Conservation (phyloP, 2,797 vertebrate genomes). For the Syngnathus rostellatus region DNA sequence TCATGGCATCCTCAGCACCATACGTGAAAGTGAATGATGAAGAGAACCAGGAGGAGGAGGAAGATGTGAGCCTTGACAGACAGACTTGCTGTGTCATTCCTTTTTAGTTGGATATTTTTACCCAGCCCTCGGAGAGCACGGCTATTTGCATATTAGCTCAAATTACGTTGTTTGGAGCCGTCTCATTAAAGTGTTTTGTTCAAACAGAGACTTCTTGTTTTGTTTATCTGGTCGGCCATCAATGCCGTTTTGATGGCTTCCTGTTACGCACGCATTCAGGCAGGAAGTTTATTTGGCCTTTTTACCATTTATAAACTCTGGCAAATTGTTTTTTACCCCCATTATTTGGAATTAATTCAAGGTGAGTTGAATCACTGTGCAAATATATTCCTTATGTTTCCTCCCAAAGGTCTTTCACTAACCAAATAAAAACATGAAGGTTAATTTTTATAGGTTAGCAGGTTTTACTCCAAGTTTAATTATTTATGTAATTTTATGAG, state of each 20-base stretch:
- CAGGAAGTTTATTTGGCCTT: background rate
- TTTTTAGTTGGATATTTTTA: slow-evolving; percentile 20
- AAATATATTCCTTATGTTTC: background rate
- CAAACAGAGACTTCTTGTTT: background rate
- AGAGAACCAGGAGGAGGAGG: background rate
- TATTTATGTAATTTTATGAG: background rate
- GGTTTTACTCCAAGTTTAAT: too few relatives aligned
- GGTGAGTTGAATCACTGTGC: background rate
- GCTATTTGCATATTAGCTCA: slow-evolving; percentile 11
- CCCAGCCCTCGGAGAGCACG: background rate
- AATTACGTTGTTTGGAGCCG: background rate
- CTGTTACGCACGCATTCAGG: background rate
- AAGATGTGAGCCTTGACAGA: slow-evolving; percentile 18
- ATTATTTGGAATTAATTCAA: background rate
- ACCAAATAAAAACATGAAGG: too few relatives aligned
- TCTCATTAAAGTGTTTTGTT: slow-evolving; percentile 21
- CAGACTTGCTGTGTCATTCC: slow-evolving; percentile 40
- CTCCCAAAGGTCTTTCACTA: background rate
- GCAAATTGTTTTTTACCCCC: background rate
- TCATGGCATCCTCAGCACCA: slow-evolving; percentile 26
- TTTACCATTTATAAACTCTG: background rate
- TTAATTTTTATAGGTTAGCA: too few relatives aligned
- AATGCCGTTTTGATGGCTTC: background rate
- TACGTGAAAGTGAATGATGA: background rate
- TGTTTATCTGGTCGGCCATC: background rate